A percentile compares a stretch with the other conserved stretches of the same genome.
Evolutionary conservation across 2,888 invertebrate genomes (phyloP).

Genomic region (Diarsia mendica): DNA sequence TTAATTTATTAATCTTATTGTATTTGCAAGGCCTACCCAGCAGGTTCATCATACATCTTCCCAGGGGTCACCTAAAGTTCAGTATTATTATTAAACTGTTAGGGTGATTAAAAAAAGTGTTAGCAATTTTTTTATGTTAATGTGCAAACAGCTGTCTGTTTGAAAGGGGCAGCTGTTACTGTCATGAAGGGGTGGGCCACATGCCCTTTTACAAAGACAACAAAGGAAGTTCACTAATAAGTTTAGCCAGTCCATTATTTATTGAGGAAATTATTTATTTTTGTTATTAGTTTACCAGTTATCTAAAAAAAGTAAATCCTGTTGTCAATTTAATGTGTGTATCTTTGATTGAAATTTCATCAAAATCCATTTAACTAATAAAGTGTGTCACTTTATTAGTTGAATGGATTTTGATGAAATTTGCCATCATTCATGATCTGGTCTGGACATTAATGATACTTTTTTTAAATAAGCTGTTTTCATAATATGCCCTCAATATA

Average conservation of each 20-base stretch:
- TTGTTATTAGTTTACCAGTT: not conserved
- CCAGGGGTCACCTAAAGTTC: not conserved
- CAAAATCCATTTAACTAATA: no score
- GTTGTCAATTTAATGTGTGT: not conserved
- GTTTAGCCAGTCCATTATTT: not conserved
- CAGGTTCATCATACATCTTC: no score
- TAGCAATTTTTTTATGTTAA: slow-evolving; percentile 51
- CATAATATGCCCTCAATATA: no score
- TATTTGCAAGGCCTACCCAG: not conserved
- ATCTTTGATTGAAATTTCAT: no score
- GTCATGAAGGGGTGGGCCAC: slow-evolving; percentile 5
- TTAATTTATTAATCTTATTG: not conserved
- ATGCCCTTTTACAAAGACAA: slow-evolving; percentile 9
- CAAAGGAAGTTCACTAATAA: slow-evolving; percentile 19
- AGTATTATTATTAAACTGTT: slow-evolving; percentile 26
- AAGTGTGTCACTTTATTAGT: not conserved
- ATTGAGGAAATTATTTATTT: not conserved
- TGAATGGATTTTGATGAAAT: not conserved
- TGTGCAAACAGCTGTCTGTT: slow-evolving; percentile 47
- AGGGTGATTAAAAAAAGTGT: slow-evolving; percentile 15
- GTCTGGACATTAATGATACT: not conserved
- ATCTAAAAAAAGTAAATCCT: not conserved
- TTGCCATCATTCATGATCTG: not conserved
- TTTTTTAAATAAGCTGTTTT: not conserved
- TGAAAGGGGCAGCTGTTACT: slow-evolving; percentile 43